phyloP scores from a whole-genome alignment of 2,797 vertebrate genomes.

The Lates japonicus region DNA sequence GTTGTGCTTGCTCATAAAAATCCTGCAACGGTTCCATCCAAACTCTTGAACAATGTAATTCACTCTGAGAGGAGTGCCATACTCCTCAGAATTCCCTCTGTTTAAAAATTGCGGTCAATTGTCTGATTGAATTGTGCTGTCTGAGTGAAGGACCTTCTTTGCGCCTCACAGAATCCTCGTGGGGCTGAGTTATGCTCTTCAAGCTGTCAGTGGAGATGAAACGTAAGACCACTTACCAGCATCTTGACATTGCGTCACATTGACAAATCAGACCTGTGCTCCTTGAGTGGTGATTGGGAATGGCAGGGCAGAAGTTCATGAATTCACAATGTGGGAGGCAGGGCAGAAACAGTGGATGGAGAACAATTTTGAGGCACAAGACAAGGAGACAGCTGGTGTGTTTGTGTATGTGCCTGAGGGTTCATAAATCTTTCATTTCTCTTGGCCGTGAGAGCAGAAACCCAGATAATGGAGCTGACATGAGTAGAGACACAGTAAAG shows the following conservation, averaged over 20 bases:
- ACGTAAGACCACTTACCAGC: slow-evolving; percentile 57
- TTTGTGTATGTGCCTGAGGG: slow-evolving; percentile 48
- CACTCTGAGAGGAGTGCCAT: slow-evolving; percentile 35
- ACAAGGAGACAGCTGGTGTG: slow-evolving; percentile 54
- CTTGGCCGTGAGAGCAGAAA: slow-evolving; percentile 32
- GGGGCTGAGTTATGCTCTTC: slow-evolving; percentile 64
- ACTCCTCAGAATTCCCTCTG: slow-evolving; percentile 26
- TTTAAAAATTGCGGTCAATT: slow-evolving; percentile 30
- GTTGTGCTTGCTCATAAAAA: slow-evolving; percentile 32
- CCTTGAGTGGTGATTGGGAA: slow-evolving; percentile 69
- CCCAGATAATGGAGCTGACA: slow-evolving; percentile 38
- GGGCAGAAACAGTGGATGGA: slow-evolving; percentile 40
- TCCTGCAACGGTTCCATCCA: slow-evolving; percentile 34
- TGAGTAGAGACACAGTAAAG: slow-evolving; percentile 14
- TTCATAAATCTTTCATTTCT: slow-evolving; percentile 73
- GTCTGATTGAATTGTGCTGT: slow-evolving; percentile 62
- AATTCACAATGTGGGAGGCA: slow-evolving; percentile 73
- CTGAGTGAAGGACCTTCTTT: slow-evolving; percentile 55
- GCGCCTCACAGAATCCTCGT: slow-evolving; percentile 46
- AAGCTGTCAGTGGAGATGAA: slow-evolving; percentile 70
- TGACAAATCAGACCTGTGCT: slow-evolving; percentile 64
- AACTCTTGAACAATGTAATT: slow-evolving; percentile 52
- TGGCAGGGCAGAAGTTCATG: slow-evolving; percentile 71
- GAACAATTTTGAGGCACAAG: slow-evolving; percentile 49
- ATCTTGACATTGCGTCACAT: slow-evolving; percentile 77